These are phyloP conservation scores for Brachionus plicatilis DNA, from an alignment of 1,140 invertebrate species.

Conservation along the genomic window DNA sequence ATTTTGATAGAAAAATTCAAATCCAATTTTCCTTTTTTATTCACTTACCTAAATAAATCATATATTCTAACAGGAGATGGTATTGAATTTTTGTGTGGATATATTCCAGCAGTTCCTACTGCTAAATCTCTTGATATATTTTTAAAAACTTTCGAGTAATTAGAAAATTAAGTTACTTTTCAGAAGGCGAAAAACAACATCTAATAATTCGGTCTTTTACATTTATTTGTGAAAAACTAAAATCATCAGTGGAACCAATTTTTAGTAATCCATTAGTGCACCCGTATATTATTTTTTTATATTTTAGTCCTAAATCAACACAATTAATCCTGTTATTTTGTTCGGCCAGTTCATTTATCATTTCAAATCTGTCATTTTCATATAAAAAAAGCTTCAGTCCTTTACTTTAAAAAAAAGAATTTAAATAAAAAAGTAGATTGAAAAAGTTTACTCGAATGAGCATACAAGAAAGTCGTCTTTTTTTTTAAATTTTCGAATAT, in stretches of 20 bases:
- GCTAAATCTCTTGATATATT: not conserved
- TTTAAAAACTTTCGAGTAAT: not conserved
- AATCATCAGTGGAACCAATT: not conserved
- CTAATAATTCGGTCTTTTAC: conserved; percentile 9
- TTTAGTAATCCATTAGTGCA: not conserved
- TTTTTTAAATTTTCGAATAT: conserved; percentile 25
- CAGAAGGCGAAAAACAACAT: not conserved
- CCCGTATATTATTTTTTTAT: not conserved
- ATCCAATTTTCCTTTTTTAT: not conserved
- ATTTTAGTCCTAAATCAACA: not conserved
- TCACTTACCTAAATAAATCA: not conserved
- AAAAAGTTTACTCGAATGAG: not conserved
- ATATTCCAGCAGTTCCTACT: conserved; percentile 6
- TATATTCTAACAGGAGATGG: conserved; percentile 11
- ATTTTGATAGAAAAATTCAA: not conserved
- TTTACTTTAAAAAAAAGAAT: not conserved
- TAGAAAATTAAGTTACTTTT: not conserved
- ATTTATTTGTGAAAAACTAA: not conserved
- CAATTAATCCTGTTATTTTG: not conserved
- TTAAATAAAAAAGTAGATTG: not conserved
- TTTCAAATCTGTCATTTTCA: not conserved
- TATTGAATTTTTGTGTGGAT: not conserved
- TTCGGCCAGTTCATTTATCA: not conserved
- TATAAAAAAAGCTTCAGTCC: not conserved
- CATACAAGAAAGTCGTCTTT: not conserved